A percentile compares a stretch with the other conserved stretches of the same genome.
phyloP scores from a whole-genome alignment of 2,888 invertebrate species.

The Meloe dianella region DNA sequence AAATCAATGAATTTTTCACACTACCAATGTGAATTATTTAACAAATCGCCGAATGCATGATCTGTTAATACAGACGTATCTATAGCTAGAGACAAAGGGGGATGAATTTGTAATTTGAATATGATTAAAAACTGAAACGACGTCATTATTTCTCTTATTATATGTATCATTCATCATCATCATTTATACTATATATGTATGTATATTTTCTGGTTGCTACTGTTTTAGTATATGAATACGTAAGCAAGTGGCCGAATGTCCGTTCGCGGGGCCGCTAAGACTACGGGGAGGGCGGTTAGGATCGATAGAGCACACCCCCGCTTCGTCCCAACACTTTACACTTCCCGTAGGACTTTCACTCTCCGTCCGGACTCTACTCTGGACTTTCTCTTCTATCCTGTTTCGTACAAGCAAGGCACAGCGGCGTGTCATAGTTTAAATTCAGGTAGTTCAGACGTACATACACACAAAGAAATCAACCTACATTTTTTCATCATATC shows the following conservation, averaged over 20 bases:
- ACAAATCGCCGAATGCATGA: conserved; percentile 7
- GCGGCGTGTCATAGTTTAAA: conserved; percentile 45
- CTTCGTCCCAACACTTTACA: conserved; percentile 55
- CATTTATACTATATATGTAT: no score
- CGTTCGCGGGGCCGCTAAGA: conserved; percentile 49
- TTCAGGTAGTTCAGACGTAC: conserved; percentile 36
- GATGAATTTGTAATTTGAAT: not conserved
- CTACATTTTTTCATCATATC: not conserved
- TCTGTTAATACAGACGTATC: not conserved
- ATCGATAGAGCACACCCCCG: conserved; percentile 56
- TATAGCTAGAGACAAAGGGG: not conserved
- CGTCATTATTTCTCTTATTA: not conserved
- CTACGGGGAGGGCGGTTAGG: conserved; percentile 48
- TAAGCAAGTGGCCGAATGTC: conserved; percentile 58
- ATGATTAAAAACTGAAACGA: not conserved
- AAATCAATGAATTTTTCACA: conserved; percentile 34
- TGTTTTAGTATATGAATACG: conserved; percentile 54
- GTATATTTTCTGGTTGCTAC: not conserved
- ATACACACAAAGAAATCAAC: not conserved
- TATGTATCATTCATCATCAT: no score
- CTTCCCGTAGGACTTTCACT: conserved; percentile 62
- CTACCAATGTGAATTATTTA: conserved; percentile 24
- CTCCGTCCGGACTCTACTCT: conserved; percentile 53
- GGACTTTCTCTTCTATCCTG: conserved; percentile 50
- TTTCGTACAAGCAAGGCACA: conserved; percentile 26